Base-by-base conservation (phyloP, 2,888 invertebrate genomes). In the Melanargia galathea region DNA sequence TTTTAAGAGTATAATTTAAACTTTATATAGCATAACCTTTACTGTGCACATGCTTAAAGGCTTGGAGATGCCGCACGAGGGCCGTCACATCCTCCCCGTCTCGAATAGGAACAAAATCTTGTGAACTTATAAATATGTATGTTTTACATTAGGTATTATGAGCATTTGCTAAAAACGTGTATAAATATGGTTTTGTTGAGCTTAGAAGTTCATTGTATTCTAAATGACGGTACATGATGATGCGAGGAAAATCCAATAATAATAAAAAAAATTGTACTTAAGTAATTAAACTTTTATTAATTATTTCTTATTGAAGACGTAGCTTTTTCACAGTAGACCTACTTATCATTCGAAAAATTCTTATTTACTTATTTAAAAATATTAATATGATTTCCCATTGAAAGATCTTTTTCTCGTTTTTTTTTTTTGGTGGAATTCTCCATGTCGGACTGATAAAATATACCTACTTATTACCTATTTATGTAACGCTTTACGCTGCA, bases 21-120 rank as follows among this genome's bases (percentile, higher is more conserved):
- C 40, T 18, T 7, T 11, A 46, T 13, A 60, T 60, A 73, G 67
- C 61, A 59, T 76, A 77, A 73, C 80, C 75, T 54, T 20, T 4
- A 64, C 70, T 87, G 72, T 72, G 70, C 62, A 30, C 72, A 65
- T 8, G 18, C 71, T 43, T 71, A 40, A 13, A 56, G 26, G 58
- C 48, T 57, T 66, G 69, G 74, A 85, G 86, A 86, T 83, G 81
- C 74, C 57, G 67, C 66, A 61, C 76, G 80, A 81, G 79, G 83
- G 86, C 82, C 83, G 68, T 77, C 74, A 81, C 80, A 87, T 87
- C 87, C 89, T 86, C 76, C 74, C 77, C 76, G 76, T 70, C 73
- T 73, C 69, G 62, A 81, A 74, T 78, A 83, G 84, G 83, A 87
- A 87, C 83, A 75, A 70, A 65, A 75, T 73, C 70, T 70, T 69